Evolutionary conservation across 2,797 vertebrate genomes (phyloP).

Genomic region (Halcyon chelicuti): DNA sequence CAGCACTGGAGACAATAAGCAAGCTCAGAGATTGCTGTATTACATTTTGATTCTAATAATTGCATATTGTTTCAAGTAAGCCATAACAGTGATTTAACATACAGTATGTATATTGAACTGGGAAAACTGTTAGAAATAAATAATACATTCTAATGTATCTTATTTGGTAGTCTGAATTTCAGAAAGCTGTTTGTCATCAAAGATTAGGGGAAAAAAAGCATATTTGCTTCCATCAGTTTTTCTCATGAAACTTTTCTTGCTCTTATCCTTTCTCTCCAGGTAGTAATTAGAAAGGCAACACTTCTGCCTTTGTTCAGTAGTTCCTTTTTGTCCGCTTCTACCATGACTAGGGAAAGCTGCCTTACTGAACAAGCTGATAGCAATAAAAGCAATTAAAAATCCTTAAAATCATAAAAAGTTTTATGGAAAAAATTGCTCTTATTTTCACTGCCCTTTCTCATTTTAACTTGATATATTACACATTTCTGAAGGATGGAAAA

Average conservation of each 20-base stretch:
- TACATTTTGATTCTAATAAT: neutral
- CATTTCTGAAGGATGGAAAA: neutral
- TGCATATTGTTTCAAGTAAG: neutral
- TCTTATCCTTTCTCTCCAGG: neutral
- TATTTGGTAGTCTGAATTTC: neutral
- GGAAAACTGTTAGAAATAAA: neutral
- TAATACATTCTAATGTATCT: neutral
- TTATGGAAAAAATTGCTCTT: neutral
- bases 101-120: accelerated
- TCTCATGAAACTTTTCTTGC: neutral
- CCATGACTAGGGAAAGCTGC: neutral
- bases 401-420: neutral
- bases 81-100: neutral
- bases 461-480: neutral
- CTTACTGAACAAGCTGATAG: neutral
- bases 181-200: neutral
- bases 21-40: neutral
- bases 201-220: neutral
- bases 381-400: neutral
- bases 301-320: neutral
- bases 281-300: neutral
- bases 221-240: neutral
- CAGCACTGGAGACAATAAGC: neutral
- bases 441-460: neutral
- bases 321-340: neutral